phyloP scores from a whole-genome alignment of 2,888 invertebrate species.

The Drosophila cracens region DNA sequence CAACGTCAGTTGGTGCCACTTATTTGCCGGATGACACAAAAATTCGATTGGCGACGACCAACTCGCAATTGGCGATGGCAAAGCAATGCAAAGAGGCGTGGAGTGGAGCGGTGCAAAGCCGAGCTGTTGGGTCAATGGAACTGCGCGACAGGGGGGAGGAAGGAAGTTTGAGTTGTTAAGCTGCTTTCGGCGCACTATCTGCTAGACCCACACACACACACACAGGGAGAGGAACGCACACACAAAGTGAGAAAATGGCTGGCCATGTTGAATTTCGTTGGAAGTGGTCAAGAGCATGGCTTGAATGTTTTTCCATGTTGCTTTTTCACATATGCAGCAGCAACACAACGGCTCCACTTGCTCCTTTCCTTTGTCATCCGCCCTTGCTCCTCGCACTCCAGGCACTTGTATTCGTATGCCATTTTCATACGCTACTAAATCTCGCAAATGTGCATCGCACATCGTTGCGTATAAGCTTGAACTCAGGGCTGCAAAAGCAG shows the following conservation, averaged over 20 bases:
- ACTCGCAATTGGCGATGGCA: constrained; percentile 15
- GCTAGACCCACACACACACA: constrained; percentile 20
- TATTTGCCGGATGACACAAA: constrained; percentile 70
- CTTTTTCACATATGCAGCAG: constrained; percentile 54
- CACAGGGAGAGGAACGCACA: background rate
- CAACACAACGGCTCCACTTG: background rate
- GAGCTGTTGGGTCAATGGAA: constrained; percentile 54
- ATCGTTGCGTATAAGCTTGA: constrained; percentile 36
- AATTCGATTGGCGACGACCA: constrained; percentile 61
- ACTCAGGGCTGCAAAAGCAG: constrained; percentile 10
- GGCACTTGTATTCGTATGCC: constrained; percentile 37
- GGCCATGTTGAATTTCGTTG: constrained; percentile 55
- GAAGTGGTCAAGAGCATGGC: constrained; percentile 59
- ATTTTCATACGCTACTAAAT: constrained; percentile 69
- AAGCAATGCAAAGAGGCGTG: background rate
- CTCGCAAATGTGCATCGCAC: constrained; percentile 55
- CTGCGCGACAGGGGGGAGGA: constrained; percentile 20
- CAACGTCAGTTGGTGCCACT: constrained; percentile 42
- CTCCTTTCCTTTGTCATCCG: constrained; percentile 5
- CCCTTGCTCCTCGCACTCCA: constrained; percentile 24
- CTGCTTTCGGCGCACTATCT: constrained; percentile 60
- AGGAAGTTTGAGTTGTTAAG: constrained; percentile 70
- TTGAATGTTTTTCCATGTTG: constrained; percentile 46
- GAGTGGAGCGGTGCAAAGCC: background rate
- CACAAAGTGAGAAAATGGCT: constrained; percentile 10